These are phyloP conservation scores for Scaptomyza graminum DNA, from an alignment of 1,140 invertebrate species.

Conservation along the genomic window DNA sequence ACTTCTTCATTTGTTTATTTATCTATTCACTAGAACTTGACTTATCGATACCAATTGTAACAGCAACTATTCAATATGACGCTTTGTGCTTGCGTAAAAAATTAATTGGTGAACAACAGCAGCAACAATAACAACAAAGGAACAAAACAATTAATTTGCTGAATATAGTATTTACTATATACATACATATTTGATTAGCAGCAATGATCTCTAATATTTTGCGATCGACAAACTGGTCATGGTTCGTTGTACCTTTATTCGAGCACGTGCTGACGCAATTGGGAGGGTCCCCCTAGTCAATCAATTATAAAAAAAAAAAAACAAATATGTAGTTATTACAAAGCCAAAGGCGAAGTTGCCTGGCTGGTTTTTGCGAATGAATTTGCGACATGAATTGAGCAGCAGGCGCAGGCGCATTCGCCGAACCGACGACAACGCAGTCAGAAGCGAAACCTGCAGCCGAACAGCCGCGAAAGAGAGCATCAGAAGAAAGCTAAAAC, in stretches of 20 bases:
- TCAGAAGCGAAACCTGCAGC: slow-evolving; percentile 26
- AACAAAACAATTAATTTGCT: neutral
- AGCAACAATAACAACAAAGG: neutral
- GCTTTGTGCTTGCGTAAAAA: neutral
- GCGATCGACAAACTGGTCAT: slow-evolving; percentile 23
- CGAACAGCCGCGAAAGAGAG: slow-evolving; percentile 13
- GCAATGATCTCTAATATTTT: neutral
- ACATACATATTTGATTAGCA: neutral
- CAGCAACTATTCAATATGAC: neutral
- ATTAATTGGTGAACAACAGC: neutral
- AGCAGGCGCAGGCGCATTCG: slow-evolving; percentile 31
- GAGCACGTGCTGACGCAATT: slow-evolving; percentile 33
- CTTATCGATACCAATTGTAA: neutral
- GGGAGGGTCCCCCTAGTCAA: slow-evolving; percentile 12
- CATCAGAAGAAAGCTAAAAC: slow-evolving; percentile 4
- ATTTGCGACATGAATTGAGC: neutral
- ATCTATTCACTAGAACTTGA: neutral
- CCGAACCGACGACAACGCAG: slow-evolving; percentile 15
- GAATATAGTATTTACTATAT: slow-evolving; percentile 8
- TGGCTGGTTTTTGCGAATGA: slow-evolving; percentile 42
- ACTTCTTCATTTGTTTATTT: too few relatives aligned
- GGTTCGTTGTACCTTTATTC: slow-evolving; percentile 27
- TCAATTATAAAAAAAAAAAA: neutral
- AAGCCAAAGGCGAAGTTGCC: slow-evolving; percentile 32
- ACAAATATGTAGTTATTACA: slow-evolving; percentile 13